These are phyloP conservation scores for Drosophila insularis DNA, from an alignment of 1,140 invertebrate species.

Conservation along the genomic window DNA sequence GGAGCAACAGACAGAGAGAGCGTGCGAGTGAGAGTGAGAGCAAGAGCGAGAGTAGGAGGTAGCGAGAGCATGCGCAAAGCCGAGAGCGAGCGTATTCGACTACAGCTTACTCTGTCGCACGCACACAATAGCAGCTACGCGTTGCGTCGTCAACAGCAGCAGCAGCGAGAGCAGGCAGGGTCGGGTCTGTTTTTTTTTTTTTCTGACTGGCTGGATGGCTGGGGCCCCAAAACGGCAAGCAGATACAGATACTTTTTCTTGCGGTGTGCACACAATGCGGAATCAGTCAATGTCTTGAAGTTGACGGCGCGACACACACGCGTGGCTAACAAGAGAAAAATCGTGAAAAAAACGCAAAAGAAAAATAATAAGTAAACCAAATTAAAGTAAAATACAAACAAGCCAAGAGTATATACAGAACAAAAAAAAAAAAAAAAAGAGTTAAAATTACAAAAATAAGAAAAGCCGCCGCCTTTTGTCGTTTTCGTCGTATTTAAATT, in stretches of 20 bases:
- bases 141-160: background rate
- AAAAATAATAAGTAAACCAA: background rate
- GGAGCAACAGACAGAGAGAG: constrained; percentile 17
- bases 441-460: constrained; percentile 5
- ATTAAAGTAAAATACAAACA: too few relatives aligned
- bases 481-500: background rate
- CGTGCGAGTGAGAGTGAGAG: constrained; percentile 14
- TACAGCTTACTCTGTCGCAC: constrained; percentile 41
- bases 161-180: background rate
- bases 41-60: constrained; percentile 8
- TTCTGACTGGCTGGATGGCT: constrained; percentile 17
- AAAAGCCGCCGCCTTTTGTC: constrained; percentile 1
- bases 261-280: constrained; percentile 68
- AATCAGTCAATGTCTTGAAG: constrained; percentile 79
- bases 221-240: constrained; percentile 10
- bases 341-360: background rate
- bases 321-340: constrained; percentile 12
- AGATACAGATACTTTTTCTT: constrained; percentile 68
- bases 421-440: constrained; percentile 15
- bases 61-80: constrained; percentile 7
- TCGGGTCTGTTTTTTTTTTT: background rate
- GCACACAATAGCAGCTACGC: constrained; percentile 32
- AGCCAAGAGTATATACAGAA: background rate
- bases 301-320: constrained; percentile 42
- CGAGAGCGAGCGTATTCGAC: constrained; percentile 19